Conservation (phyloP, 2,797 vertebrate species). For the Clamator glandarius region DNA sequence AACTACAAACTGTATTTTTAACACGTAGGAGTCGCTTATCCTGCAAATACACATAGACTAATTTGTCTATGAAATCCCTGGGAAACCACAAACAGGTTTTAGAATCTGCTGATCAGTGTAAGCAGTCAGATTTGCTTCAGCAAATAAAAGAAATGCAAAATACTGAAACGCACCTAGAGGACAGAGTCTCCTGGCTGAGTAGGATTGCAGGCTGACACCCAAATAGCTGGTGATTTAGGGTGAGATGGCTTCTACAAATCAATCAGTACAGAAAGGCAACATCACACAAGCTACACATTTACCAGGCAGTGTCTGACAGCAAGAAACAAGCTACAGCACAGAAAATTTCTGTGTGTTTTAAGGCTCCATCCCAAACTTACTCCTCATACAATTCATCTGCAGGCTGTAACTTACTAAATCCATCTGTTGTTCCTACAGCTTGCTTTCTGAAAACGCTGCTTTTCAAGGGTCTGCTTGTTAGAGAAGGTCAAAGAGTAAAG, state of each 20-base stretch:
- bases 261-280: conserved; percentile 7
- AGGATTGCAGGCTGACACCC: conserved; percentile 10
- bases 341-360: conserved; percentile 46
- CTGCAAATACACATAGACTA: not conserved
- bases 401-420: conserved; percentile 79
- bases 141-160: conserved; percentile 58
- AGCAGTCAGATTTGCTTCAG: conserved; percentile 8
- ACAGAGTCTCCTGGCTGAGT: conserved; percentile 19
- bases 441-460: conserved; percentile 70
- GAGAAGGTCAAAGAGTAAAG: conserved; percentile 77
- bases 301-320: conserved; percentile 36
- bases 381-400: conserved; percentile 55
- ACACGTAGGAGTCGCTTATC: conserved; percentile 24
- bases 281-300: not conserved
- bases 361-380: conserved; percentile 32
- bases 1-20: conserved; percentile 35
- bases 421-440: conserved; percentile 75
- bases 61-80: conserved; percentile 40
- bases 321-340: conserved; percentile 44
- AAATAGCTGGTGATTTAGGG: conserved; percentile 9
- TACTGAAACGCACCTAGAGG: not conserved
- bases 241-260: conserved; percentile 29
- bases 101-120: conserved; percentile 38
- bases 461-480: conserved; percentile 79
- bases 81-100: conserved; percentile 43